phyloP scores from a whole-genome alignment of 1,140 invertebrate genomes.

The Limonius californicus region DNA sequence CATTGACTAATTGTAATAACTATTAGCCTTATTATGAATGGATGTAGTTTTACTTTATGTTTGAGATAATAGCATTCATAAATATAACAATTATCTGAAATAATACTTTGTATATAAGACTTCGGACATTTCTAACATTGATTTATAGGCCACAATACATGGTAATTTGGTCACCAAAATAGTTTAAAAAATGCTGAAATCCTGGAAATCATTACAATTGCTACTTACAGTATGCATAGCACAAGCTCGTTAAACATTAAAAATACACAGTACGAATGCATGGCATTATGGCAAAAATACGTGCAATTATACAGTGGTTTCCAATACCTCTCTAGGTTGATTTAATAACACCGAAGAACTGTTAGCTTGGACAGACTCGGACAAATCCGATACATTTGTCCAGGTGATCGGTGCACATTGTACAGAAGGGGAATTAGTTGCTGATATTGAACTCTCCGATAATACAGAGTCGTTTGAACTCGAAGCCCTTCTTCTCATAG shows the following conservation, averaged over 20 bases:
- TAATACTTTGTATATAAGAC: too few relatives aligned
- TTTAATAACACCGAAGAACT: conserved; percentile 29
- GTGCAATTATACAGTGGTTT: conserved; percentile 46
- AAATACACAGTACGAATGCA: not conserved
- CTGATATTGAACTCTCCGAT: conserved; percentile 43
- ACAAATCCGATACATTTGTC: conserved; percentile 34
- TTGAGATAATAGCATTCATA: too few relatives aligned
- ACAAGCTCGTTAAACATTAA: not conserved
- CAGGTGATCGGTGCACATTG: conserved; percentile 38
- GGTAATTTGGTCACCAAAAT: too few relatives aligned
- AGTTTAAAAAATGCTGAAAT: not conserved
- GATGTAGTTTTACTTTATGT: too few relatives aligned
- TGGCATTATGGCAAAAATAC: conserved; percentile 2
- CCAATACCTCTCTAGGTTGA: conserved; percentile 46
- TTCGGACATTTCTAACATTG: too few relatives aligned
- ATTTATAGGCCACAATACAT: too few relatives aligned
- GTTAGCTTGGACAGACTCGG: conserved; percentile 30
- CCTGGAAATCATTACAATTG: not conserved
- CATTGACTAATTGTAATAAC: too few relatives aligned
- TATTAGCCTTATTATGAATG: too few relatives aligned
- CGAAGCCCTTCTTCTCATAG: conserved; percentile 57
- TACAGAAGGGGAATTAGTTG: conserved; percentile 33
- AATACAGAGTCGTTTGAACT: conserved; percentile 59
- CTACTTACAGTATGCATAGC: not conserved
- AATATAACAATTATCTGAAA: too few relatives aligned